phyloP scores from a whole-genome alignment of 2,113 vertebrate species.

The Peucedramus taeniatus region DNA sequence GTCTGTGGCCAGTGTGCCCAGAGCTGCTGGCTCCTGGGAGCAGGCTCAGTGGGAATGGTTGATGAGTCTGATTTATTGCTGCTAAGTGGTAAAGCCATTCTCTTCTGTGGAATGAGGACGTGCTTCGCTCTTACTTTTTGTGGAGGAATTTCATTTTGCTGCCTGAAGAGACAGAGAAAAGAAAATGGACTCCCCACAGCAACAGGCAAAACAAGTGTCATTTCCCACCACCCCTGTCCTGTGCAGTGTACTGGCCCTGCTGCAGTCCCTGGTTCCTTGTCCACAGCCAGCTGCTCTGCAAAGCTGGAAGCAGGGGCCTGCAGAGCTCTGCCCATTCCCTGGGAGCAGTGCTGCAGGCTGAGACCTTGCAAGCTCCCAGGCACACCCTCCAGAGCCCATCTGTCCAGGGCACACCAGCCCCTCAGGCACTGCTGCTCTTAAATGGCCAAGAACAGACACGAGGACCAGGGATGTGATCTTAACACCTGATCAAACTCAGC shows the following conservation, averaged over 20 bases:
- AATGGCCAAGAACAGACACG: neutral
- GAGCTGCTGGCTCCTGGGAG: neutral
- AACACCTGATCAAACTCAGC: neutral
- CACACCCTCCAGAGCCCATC: neutral
- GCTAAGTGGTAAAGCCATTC: neutral
- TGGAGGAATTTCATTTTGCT: slow-evolving; percentile 83
- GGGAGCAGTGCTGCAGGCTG: neutral
- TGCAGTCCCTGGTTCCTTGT: neutral
- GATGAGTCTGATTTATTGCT: neutral
- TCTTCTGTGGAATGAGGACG: neutral
- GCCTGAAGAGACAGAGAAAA: slow-evolving; percentile 57
- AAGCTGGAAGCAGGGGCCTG: neutral
- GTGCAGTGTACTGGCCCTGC: neutral
- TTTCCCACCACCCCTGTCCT: neutral
- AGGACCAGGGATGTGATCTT: neutral
- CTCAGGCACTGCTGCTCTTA: neutral
- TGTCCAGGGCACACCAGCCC: neutral
- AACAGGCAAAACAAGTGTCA: neutral
- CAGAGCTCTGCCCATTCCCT: neutral
- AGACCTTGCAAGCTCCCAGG: neutral
- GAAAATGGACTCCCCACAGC: neutral
- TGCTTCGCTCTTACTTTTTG: slow-evolving; percentile 67
- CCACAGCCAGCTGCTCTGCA: neutral
- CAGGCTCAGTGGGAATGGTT: neutral
- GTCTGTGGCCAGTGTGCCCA: neutral